phyloP scores from a whole-genome alignment of 2,888 invertebrate species.

The Trachelus stipa region DNA sequence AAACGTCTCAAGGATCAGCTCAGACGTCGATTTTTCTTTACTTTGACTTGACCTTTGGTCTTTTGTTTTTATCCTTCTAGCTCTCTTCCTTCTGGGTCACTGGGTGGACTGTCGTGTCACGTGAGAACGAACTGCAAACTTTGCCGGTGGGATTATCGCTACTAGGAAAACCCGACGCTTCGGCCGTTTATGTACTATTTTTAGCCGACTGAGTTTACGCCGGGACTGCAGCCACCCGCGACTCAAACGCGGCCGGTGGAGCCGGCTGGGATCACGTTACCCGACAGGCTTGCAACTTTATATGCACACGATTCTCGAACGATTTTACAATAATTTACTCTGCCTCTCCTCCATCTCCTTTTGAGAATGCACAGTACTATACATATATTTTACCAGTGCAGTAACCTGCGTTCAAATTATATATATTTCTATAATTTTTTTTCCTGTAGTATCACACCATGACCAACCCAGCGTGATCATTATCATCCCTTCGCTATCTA shows the following conservation, averaged over 20 bases:
- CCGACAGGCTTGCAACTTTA: neutral
- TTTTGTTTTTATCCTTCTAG: too few relatives aligned
- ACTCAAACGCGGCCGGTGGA: neutral
- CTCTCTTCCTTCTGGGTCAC: neutral
- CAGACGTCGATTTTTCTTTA: too few relatives aligned
- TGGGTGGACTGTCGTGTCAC: neutral
- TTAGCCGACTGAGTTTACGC: neutral
- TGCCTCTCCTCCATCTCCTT: too few relatives aligned
- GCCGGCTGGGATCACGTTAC: neutral
- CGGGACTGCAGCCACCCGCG: conserved; percentile 2
- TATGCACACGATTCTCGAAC: neutral
- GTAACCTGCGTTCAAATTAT: too few relatives aligned
- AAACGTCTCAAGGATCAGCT: too few relatives aligned
- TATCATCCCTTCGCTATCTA: neutral
- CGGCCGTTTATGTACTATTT: neutral
- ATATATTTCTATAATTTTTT: too few relatives aligned
- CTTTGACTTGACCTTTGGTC: neutral
- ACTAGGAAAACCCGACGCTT: neutral
- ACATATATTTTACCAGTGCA: too few relatives aligned
- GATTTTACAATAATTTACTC: neutral
- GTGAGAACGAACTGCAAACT: neutral
- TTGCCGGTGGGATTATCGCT: neutral
- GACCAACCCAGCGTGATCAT: neutral
- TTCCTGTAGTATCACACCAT: too few relatives aligned
- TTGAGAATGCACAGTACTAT: too few relatives aligned